A percentile compares a stretch with the other conserved stretches of the same genome.
phyloP scores from a whole-genome alignment of 1,140 invertebrate species.

The Piezodorus guildinii region DNA sequence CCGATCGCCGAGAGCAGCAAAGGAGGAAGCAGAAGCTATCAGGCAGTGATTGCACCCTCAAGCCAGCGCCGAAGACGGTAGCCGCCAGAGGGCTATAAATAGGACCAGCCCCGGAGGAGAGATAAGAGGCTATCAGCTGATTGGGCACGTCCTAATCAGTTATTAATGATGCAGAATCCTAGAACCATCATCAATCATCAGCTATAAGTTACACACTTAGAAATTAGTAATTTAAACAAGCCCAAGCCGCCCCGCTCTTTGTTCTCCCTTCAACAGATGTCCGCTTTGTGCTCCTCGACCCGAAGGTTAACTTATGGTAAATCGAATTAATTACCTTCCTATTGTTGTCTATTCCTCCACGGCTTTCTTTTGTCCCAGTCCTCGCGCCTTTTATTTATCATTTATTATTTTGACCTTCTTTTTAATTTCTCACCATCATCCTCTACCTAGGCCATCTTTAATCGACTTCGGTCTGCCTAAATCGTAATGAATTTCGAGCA shows the following conservation, averaged over 20 bases:
- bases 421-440: not conserved
- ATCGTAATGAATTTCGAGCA: too few relatives aligned
- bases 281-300: not conserved
- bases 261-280: not conserved
- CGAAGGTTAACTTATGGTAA: constrained; percentile 7
- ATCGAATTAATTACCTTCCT: not conserved
- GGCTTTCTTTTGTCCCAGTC: not conserved
- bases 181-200: not conserved
- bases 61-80: too few relatives aligned
- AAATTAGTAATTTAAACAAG: constrained; percentile 5
- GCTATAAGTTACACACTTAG: not conserved
- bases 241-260: not conserved
- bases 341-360: not conserved
- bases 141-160: not conserved
- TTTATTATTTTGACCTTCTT: not conserved
- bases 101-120: not conserved
- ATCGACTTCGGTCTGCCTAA: too few relatives aligned
- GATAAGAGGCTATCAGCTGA: not conserved
- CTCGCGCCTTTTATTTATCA: too few relatives aligned
- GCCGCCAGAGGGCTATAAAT: too few relatives aligned
- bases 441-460: too few relatives aligned
- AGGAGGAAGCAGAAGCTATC: too few relatives aligned
- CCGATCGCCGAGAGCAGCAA: too few relatives aligned
- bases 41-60: too few relatives aligned
- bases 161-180: not conserved